These are phyloP conservation scores for Micropoecilia bifurca DNA, from an alignment of 2,797 vertebrate species.

Conservation along the genomic window DNA sequence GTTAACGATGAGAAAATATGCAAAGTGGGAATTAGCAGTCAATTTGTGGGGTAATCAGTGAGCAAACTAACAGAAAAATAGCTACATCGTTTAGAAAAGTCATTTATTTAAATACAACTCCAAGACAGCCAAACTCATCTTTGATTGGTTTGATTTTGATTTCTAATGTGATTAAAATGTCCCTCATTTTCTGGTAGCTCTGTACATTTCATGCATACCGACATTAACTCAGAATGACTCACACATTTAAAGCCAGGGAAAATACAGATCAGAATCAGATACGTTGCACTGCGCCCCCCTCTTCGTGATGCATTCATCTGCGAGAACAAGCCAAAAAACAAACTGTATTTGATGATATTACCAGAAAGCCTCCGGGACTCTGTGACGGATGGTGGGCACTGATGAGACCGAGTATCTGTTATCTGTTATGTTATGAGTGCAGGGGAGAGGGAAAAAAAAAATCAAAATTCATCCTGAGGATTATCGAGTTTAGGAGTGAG, in stretches of 20 bases:
- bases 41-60: not conserved
- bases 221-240: constrained; percentile 53
- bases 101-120: not conserved
- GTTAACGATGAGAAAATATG: not conserved
- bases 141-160: not conserved
- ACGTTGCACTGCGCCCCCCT: constrained; percentile 34
- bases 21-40: not conserved
- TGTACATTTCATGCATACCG: constrained; percentile 33
- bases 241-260: constrained; percentile 36
- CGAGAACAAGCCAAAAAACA: constrained; percentile 42
- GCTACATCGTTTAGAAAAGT: not conserved
- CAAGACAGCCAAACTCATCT: not conserved
- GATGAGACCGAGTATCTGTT: constrained; percentile 44
- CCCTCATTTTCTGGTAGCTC: not conserved
- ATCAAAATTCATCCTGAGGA: constrained; percentile 38
- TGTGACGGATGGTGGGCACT: constrained; percentile 64
- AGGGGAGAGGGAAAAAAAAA: constrained; percentile 32
- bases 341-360: constrained; percentile 50
- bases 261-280: constrained; percentile 34
- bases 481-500: constrained; percentile 44
- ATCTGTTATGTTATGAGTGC: constrained; percentile 33
- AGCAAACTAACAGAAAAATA: not conserved
- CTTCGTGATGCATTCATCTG: constrained; percentile 55
- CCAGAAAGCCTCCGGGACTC: constrained; percentile 55
- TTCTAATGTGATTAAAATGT: not conserved